Conservation (phyloP, 2,888 invertebrate species). For the Tetramorium bicarinatum region DNA sequence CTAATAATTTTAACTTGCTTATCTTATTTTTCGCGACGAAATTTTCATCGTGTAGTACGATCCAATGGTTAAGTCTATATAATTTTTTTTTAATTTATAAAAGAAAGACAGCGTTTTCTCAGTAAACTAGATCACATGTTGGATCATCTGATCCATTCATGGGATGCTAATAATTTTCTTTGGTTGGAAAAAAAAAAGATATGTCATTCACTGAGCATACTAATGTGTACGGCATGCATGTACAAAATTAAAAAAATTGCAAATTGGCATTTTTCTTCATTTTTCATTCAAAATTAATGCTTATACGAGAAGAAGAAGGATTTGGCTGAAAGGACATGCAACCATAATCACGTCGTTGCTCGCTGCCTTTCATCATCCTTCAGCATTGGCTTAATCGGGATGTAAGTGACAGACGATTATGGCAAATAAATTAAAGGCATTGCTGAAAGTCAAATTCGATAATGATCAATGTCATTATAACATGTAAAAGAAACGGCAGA, state of each 20-base stretch:
- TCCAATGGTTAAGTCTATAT: neutral
- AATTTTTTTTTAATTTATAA: neutral
- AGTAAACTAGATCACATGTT: neutral
- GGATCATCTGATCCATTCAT: constrained; percentile 3
- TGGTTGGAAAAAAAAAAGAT: neutral
- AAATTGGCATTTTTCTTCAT: constrained; percentile 30
- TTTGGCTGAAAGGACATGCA: constrained; percentile 18
- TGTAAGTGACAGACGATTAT: constrained; percentile 21
- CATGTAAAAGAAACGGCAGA: constrained; percentile 2
- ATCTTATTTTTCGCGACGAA: constrained; percentile 26
- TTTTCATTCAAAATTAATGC: constrained; percentile 46
- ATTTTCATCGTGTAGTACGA: neutral
- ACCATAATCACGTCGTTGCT: constrained; percentile 12
- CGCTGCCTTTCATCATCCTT: constrained; percentile 29
- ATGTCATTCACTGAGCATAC: constrained; percentile 17
- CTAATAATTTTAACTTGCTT: constrained; percentile 46
- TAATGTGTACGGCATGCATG: constrained; percentile 46
- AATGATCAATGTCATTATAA: neutral
- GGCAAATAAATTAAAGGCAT: constrained; percentile 45
- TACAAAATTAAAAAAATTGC: constrained; percentile 19
- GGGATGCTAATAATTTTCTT: constrained; percentile 26
- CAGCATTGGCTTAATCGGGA: constrained; percentile 3
- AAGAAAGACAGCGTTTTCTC: neutral
- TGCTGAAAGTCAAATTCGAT: neutral
- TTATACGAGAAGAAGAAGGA: constrained; percentile 15